Evolutionary conservation across 1,140 invertebrate genomes (phyloP).

Genomic region (Ganaspis sp.): DNA sequence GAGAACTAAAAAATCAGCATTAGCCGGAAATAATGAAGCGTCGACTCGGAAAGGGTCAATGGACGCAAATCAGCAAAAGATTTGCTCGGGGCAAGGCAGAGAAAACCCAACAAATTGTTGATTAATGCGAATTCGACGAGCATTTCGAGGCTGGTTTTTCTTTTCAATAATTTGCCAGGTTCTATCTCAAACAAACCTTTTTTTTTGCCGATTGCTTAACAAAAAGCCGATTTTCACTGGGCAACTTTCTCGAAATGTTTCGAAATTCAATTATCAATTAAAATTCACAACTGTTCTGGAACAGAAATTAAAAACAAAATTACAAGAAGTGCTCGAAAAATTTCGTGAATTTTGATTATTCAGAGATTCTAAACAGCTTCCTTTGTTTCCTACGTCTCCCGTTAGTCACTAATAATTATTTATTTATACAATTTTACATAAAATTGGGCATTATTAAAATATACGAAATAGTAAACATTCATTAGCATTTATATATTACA

Average conservation of each 20-base stretch:
- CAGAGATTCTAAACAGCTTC: neutral
- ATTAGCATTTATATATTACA: constrained; percentile 16
- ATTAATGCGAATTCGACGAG: neutral
- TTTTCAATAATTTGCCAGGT: neutral
- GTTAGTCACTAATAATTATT: neutral
- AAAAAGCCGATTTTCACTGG: neutral
- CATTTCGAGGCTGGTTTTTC: neutral
- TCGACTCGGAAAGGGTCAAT: constrained; percentile 4
- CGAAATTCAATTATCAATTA: too few relatives aligned
- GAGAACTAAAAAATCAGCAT: constrained; percentile 14
- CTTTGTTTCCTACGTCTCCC: neutral
- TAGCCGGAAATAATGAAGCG: neutral
- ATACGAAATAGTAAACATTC: constrained; percentile 16
- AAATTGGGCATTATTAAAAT: constrained; percentile 23
- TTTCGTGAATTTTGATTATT: neutral
- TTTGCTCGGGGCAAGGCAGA: neutral
- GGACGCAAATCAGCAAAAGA: neutral
- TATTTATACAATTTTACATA: constrained; percentile 28
- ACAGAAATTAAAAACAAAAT: too few relatives aligned
- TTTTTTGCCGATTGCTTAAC: too few relatives aligned
- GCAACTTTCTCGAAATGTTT: neutral
- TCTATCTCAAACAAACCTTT: constrained; percentile 4
- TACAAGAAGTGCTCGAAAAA: neutral
- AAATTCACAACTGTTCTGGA: too few relatives aligned
- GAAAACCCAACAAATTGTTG: neutral